A percentile compares a stretch with the other conserved stretches of the same genome.
Evolutionary conservation across 2,113 vertebrate genomes (phyloP).

Genomic region (Chaetodon trifascialis): DNA sequence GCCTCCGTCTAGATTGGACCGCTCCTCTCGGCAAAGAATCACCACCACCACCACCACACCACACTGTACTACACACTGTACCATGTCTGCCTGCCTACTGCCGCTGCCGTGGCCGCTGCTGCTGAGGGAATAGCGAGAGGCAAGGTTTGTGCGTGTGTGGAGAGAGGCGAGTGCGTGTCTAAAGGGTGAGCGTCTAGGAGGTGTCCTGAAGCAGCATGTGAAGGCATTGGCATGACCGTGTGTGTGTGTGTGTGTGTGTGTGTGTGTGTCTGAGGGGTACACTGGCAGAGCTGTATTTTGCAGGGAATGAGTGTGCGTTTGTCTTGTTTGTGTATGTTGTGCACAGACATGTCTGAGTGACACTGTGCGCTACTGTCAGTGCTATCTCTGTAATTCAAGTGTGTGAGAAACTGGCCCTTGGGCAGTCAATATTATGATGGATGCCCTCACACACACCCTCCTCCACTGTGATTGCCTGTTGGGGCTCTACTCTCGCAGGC

Average conservation of each 20-base stretch:
- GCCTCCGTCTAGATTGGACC: slow-evolving; percentile 84
- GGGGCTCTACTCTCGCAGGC: slow-evolving; percentile 58
- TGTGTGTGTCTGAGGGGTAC: slow-evolving; percentile 53
- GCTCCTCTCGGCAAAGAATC: slow-evolving; percentile 73
- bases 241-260: slow-evolving; percentile 27
- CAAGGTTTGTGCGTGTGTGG: slow-evolving; percentile 55
- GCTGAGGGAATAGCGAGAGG: slow-evolving; percentile 65
- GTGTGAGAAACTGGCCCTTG: slow-evolving; percentile 78
- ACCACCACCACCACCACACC: slow-evolving; percentile 51
- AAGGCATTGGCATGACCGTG: slow-evolving; percentile 35
- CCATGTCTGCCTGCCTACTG: slow-evolving; percentile 54
- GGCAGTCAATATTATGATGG: slow-evolving; percentile 80
- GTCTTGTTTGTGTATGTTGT: slow-evolving; percentile 64
- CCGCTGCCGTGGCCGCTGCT: slow-evolving; percentile 38
- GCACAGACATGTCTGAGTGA: slow-evolving; percentile 70
- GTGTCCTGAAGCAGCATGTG: slow-evolving; percentile 37
- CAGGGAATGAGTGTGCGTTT: slow-evolving; percentile 47
- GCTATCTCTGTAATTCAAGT: slow-evolving; percentile 76
- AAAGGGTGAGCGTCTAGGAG: slow-evolving; percentile 51
- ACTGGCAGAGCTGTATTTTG: slow-evolving; percentile 56
- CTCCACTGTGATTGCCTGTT: slow-evolving; percentile 74
- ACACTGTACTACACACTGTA: slow-evolving; percentile 71
- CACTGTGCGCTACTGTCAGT: slow-evolving; percentile 74
- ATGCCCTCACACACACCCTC: slow-evolving; percentile 74
- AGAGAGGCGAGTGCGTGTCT: slow-evolving; percentile 23